Percentiles rank a stretch among this genome's conserved stretches.
Evolutionary conservation across 2,113 vertebrate genomes (phyloP).

Genomic region (Colossoma macropomum): DNA sequence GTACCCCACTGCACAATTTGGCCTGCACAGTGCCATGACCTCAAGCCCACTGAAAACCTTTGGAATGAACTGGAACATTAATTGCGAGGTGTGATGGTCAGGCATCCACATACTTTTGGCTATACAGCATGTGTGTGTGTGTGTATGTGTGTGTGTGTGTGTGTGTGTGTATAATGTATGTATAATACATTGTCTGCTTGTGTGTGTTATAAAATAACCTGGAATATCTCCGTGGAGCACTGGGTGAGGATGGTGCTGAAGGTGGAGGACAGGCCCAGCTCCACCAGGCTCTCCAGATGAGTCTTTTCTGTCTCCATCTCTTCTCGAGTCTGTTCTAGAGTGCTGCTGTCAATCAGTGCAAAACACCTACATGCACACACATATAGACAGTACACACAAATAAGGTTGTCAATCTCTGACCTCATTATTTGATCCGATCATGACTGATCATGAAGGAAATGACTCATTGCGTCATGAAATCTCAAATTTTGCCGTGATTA

Average conservation of each 20-base stretch:
- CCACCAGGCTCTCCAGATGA: constrained; percentile 94
- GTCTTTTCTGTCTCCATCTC: constrained; percentile 99
- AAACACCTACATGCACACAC: constrained; percentile 84
- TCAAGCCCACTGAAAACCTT: too few relatives aligned
- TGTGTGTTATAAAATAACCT: constrained; percentile 72
- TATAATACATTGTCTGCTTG: not conserved
- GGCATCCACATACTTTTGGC: too few relatives aligned
- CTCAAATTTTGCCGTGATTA: too few relatives aligned
- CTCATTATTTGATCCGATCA: too few relatives aligned
- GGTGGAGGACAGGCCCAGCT: constrained; percentile 94
- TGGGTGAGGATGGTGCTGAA: constrained; percentile 98
- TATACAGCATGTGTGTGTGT: too few relatives aligned
- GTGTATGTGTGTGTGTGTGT: too few relatives aligned
- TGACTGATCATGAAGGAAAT: too few relatives aligned
- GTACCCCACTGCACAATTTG: too few relatives aligned
- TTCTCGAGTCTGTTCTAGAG: constrained; percentile 93
- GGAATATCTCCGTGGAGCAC: constrained; percentile 95
- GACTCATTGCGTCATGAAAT: too few relatives aligned
- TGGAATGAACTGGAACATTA: too few relatives aligned
- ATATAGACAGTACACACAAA: not conserved
- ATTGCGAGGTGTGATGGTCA: too few relatives aligned
- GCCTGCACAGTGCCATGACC: too few relatives aligned
- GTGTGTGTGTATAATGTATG: not conserved
- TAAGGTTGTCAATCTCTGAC: not conserved
- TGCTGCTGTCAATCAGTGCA: constrained; percentile 96